phyloP scores from a whole-genome alignment of 2,888 invertebrate species.

The Plagiodera versicolora region DNA sequence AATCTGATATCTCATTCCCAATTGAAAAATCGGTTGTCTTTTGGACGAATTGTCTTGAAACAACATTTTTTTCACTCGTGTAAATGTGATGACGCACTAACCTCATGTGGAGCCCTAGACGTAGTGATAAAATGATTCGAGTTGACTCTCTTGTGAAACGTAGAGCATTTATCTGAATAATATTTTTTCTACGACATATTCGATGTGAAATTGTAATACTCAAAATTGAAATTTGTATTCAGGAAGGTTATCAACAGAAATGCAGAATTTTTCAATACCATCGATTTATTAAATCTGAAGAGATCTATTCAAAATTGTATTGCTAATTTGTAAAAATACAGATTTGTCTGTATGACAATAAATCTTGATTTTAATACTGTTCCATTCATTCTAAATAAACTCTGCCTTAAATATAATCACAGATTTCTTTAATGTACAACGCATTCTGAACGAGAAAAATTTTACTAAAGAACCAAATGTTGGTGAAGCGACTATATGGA shows the following conservation, averaged over 20 bases:
- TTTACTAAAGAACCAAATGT: background rate
- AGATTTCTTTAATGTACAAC: conserved; percentile 30
- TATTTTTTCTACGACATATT: too few relatives aligned
- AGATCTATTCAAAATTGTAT: conserved; percentile 28
- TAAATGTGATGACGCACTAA: too few relatives aligned
- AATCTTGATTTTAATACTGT: conserved; percentile 30
- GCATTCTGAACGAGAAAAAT: conserved; percentile 14
- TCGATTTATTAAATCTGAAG: conserved; percentile 22
- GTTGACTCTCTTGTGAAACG: too few relatives aligned
- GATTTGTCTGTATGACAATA: conserved; percentile 13
- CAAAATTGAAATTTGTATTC: too few relatives aligned
- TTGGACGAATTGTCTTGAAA: too few relatives aligned
- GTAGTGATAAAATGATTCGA: too few relatives aligned
- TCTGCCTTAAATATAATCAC: conserved; percentile 40
- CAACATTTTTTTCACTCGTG: too few relatives aligned
- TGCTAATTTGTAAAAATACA: conserved; percentile 7
- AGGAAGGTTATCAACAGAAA: background rate
- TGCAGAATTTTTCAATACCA: background rate
- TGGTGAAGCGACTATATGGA: conserved; percentile 1
- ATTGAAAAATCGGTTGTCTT: too few relatives aligned
- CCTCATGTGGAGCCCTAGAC: too few relatives aligned
- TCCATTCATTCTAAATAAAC: conserved; percentile 23
- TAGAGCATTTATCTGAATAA: too few relatives aligned
- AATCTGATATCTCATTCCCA: too few relatives aligned
- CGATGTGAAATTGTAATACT: too few relatives aligned